Percentiles rank a stretch among this genome's conserved stretches.
Conservation (phyloP, 2,797 vertebrate species). For the Enteromius unitaeniatus region DNA sequence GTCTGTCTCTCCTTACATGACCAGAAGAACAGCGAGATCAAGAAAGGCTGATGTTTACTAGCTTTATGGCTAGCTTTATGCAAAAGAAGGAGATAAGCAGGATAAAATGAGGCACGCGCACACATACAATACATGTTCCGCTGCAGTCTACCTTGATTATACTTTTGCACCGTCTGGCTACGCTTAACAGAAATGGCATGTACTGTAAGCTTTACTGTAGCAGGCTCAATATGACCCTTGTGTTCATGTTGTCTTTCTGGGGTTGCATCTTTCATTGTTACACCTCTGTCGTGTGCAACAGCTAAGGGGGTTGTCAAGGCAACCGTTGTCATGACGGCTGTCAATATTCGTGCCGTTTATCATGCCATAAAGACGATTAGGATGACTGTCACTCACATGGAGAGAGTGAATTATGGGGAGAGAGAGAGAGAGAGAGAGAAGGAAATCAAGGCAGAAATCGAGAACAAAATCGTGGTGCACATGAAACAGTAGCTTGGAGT, state of each 20-base stretch:
- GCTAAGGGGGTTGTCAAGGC: conserved; percentile 57
- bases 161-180: conserved; percentile 1
- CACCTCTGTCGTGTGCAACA: conserved; percentile 39
- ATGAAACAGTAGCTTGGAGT: neutral
- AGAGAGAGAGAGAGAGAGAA: conserved; percentile 12
- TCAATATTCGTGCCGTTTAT: conserved; percentile 74
- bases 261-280: conserved; percentile 40
- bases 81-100: conserved; percentile 46
- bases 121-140: neutral
- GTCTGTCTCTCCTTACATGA: conserved; percentile 33
- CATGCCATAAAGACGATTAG: conserved; percentile 73
- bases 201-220: conserved; percentile 1
- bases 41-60: conserved; percentile 56
- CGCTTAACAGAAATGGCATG: neutral
- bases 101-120: conserved; percentile 32
- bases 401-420: conserved; percentile 44
- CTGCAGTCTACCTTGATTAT: neutral
- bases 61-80: conserved; percentile 54
- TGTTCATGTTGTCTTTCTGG: conserved; percentile 2
- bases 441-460: conserved; percentile 19
- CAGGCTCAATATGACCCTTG: neutral
- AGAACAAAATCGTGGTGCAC: conserved; percentile 23
- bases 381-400: conserved; percentile 70
- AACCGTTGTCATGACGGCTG: conserved; percentile 60
- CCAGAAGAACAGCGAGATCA: conserved; percentile 58